Conservation (phyloP, 2,113 vertebrate species). For the Alouatta palliata region DNA sequence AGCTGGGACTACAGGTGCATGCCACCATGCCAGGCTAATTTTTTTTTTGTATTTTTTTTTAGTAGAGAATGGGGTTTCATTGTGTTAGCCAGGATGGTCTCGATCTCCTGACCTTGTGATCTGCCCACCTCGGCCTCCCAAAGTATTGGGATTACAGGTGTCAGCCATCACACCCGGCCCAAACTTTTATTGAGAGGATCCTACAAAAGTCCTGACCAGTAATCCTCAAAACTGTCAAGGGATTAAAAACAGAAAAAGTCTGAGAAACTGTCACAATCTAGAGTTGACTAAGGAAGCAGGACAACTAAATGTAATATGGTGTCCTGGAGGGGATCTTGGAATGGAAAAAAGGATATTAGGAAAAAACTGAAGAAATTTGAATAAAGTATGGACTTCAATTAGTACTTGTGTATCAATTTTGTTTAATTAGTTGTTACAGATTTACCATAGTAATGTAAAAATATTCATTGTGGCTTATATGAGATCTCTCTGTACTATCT, state of each 20-base stretch:
- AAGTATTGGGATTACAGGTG: no score
- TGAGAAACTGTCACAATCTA: not conserved
- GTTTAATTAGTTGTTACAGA: constrained; percentile 31
- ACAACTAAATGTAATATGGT: not conserved
- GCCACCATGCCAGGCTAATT: no score
- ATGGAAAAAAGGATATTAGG: not conserved
- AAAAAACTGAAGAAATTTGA: constrained; percentile 2
- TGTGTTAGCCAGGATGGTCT: no score
- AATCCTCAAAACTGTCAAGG: not conserved
- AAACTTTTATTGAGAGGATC: not conserved
- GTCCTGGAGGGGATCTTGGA: not conserved
- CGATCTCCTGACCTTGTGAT: no score
- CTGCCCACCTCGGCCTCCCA: no score
- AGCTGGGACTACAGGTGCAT: no score
- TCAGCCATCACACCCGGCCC: no score
- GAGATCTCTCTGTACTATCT: not conserved
- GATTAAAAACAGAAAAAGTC: not conserved
- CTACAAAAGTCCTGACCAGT: not conserved
- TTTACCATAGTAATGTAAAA: not conserved
- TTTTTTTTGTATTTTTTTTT: no score
- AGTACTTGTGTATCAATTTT: not conserved
- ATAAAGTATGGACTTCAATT: not conserved
- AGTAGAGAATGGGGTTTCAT: no score
- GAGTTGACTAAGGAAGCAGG: not conserved
- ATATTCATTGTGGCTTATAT: not conserved